Conservation (phyloP, 2,888 invertebrate species). For the Leptopilina syphax region DNA sequence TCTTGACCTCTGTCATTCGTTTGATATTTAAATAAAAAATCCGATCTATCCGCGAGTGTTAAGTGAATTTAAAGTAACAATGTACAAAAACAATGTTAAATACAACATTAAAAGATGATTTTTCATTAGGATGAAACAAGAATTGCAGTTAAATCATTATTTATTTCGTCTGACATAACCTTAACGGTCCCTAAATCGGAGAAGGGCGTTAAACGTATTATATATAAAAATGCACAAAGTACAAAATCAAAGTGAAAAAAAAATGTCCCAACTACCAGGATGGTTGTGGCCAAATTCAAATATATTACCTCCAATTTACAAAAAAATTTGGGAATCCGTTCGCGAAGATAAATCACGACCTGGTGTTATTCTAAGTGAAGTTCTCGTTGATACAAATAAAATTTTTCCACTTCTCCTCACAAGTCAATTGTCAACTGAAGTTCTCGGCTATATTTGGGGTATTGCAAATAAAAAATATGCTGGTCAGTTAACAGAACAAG, state of each 20-base stretch:
- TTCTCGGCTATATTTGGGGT: constrained; percentile 78
- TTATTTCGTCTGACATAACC: no score
- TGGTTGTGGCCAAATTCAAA: constrained; percentile 76
- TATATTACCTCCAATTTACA: constrained; percentile 74
- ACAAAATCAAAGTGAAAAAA: constrained; percentile 55
- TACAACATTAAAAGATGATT: no score
- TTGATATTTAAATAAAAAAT: no score
- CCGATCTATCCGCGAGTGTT: no score
- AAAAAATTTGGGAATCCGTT: constrained; percentile 76
- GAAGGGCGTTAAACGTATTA: no score
- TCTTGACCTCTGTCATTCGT: no score
- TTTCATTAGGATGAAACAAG: no score
- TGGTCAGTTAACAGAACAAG: constrained; percentile 77
- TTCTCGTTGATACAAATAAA: constrained; percentile 75
- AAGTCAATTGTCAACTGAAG: constrained; percentile 77
- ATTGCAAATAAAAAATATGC: constrained; percentile 77
- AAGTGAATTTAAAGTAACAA: no score
- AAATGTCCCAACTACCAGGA: constrained; percentile 71
- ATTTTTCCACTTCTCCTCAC: constrained; percentile 76
- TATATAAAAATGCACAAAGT: constrained; percentile 19
- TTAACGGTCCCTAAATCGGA: no score
- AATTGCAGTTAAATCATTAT: no score
- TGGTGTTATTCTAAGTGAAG: constrained; percentile 63
- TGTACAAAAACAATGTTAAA: no score
- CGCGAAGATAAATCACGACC: constrained; percentile 68